Conservation (phyloP, 92 coral and sea anemone species). For the Epizoanthus fatuus region DNA sequence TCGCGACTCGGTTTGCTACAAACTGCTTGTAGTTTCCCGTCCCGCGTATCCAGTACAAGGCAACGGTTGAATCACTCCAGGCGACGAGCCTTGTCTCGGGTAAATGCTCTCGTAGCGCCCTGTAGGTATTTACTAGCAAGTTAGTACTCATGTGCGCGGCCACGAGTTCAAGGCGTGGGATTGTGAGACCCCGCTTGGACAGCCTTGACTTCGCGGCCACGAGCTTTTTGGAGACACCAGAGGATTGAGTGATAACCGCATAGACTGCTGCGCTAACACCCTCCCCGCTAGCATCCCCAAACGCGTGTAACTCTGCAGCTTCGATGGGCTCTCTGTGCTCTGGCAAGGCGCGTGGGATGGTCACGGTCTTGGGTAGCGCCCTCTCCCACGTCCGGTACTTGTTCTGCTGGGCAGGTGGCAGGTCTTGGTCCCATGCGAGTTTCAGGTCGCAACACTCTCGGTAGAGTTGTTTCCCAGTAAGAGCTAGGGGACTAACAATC, state of each 20-base stretch:
- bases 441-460: neutral
- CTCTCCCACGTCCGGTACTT: neutral
- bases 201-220: constrained; percentile 1
- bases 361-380: neutral
- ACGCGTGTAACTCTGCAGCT: neutral
- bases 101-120: neutral
- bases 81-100: constrained; percentile 5
- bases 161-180: neutral
- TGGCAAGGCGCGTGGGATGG: neutral
- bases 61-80: too few species aligned
- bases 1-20: too few species aligned
- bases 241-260: neutral
- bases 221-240: neutral
- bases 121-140: neutral
- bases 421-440: neutral
- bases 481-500: neutral
- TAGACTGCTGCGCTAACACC: constrained; percentile 4
- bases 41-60: too few species aligned
- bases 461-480: constrained; percentile 8
- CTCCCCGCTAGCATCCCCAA: neutral
- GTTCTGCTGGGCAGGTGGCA: neutral
- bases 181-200: neutral
- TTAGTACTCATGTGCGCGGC: neutral
- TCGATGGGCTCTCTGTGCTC: neutral
- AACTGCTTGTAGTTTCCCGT: too few species aligned